Base-by-base conservation (phyloP, 2,113 vertebrate species). In the Entomyzon cyanotis region DNA sequence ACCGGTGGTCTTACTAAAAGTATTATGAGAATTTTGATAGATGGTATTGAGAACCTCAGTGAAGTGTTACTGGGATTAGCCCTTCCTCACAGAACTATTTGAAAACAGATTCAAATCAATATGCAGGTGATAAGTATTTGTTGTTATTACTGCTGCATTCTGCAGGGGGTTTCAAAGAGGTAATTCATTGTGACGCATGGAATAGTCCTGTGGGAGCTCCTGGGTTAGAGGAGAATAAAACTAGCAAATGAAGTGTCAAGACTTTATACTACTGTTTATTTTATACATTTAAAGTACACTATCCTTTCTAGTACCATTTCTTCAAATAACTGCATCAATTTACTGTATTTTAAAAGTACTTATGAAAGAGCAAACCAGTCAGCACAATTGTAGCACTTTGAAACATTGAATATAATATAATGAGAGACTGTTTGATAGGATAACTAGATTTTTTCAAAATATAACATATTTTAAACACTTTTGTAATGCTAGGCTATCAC, bases 181-280 rank as follows among this genome's bases (percentile, higher is more conserved):
- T 90, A 97, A 87, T 95, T 94, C 78, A 80, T 70, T 67, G 75
- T 77, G 87, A 83, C 0, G 1, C 58, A 22, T 77, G 63, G 90
- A 95, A 95, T 65, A 85, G 67, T 85, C 90, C 70, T 63, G 50
- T 52, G 90, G 82, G 82, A 91, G 9, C 41, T 91, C 55, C 71
- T 31, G 41, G 67, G 58, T 85, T 93, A 84, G 67, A 80, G 75
- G 22, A 80, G 59, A 94, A 94, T 95, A 95, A 93, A 96, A 80
- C 87, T 70, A 85, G 81, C 71, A 96, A 94, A 94, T 95, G 70
- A 93, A 94, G 42, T 95, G 89, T 93, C 91, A 95, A 87, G 94
- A 65, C 75, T 93, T 96, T 86, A 91, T 91, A 69, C 63, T 59
- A 74, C 74, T 59, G 89, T 85, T 97, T 96, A 88, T 94, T 93